A percentile compares a stretch with the other conserved stretches of the same genome.
These are phyloP conservation scores for Nudaria mundana DNA, from an alignment of 2,888 invertebrate species.

Conservation along the genomic window DNA sequence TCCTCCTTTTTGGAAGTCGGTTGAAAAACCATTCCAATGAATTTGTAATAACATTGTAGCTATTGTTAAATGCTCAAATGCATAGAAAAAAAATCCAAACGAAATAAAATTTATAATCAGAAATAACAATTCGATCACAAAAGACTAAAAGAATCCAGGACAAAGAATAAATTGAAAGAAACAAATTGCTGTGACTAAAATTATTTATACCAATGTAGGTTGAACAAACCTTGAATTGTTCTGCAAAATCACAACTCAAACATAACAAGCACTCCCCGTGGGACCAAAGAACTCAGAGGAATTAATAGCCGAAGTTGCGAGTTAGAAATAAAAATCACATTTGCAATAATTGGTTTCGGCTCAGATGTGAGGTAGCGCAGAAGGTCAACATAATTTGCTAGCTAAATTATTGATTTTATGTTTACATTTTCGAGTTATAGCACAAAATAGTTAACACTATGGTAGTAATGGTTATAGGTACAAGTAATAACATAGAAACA, in stretches of 20 bases:
- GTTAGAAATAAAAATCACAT: slow-evolving; percentile 64
- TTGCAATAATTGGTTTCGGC: slow-evolving; percentile 61
- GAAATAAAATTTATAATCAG: not conserved
- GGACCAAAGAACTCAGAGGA: slow-evolving; percentile 36
- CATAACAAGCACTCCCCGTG: slow-evolving; percentile 24
- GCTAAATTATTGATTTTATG: slow-evolving; percentile 32
- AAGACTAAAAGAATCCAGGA: slow-evolving; percentile 5
- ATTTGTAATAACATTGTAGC: too few species aligned
- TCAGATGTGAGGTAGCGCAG: slow-evolving; percentile 18
- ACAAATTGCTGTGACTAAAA: too few species aligned
- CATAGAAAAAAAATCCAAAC: not conserved
- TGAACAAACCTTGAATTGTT: too few species aligned
- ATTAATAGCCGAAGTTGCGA: slow-evolving; percentile 44
- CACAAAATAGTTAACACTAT: not conserved
- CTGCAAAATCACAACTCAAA: slow-evolving; percentile 23
- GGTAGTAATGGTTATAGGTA: too few species aligned
- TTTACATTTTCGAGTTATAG: slow-evolving; percentile 16
- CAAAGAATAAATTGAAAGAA: too few species aligned
- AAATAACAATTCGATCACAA: slow-evolving; percentile 1
- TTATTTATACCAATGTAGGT: too few species aligned
- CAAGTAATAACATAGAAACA: too few species aligned
- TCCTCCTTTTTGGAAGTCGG: too few species aligned
- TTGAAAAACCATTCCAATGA: too few species aligned
- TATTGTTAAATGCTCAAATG: too few species aligned
- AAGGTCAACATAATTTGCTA: slow-evolving; percentile 34